These are phyloP conservation scores for Xestia c-nigrum DNA, from an alignment of 2,888 invertebrate species.

Conservation along the genomic window DNA sequence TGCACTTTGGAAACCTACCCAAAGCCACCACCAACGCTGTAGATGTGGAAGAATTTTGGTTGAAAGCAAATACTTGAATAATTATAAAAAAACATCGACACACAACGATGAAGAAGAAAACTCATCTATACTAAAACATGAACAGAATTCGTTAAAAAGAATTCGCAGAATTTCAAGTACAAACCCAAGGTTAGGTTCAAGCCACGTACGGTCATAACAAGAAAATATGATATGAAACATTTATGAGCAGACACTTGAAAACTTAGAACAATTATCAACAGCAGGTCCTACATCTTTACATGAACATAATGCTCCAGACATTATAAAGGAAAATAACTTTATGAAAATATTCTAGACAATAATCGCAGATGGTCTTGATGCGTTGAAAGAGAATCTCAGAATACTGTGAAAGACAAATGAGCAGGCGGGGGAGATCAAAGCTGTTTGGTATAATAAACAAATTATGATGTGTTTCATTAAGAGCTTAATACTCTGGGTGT, in stretches of 20 bases:
- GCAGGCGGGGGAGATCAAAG: constrained; percentile 37
- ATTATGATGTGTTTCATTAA: constrained; percentile 14
- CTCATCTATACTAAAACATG: neutral
- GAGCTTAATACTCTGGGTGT: constrained; percentile 4
- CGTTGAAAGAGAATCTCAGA: constrained; percentile 13
- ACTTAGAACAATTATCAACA: constrained; percentile 19
- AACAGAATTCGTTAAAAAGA: neutral
- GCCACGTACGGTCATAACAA: neutral
- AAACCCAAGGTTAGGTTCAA: neutral
- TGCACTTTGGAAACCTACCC: neutral
- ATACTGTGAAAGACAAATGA: constrained; percentile 29
- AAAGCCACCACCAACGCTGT: neutral
- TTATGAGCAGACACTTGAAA: constrained; percentile 2
- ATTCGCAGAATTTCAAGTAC: constrained; percentile 6
- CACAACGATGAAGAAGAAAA: neutral
- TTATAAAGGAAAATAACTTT: neutral
- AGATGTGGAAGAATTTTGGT: neutral
- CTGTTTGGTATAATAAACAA: constrained; percentile 40
- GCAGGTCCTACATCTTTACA: neutral
- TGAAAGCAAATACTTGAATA: neutral
- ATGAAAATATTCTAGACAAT: constrained; percentile 9
- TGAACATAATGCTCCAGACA: constrained; percentile 2
- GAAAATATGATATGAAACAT: constrained; percentile 7
- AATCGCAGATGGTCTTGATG: constrained; percentile 21
- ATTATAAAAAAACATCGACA: neutral